A percentile compares a stretch with the other conserved stretches of the same genome.
Conservation (phyloP, 2,888 invertebrate species). For the Heteropelma amictum region DNA sequence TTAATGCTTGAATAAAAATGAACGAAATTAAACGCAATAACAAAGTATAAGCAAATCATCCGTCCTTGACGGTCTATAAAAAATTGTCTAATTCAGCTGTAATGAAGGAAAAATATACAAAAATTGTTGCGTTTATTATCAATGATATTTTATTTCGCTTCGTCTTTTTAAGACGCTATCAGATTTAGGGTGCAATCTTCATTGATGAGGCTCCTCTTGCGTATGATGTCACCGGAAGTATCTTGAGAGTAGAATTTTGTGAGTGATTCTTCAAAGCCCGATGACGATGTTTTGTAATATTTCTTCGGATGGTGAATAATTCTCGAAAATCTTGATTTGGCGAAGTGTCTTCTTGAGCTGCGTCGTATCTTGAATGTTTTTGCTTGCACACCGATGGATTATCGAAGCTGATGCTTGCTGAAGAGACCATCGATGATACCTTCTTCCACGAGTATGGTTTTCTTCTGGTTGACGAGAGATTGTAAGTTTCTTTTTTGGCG, state of each 20-base stretch:
- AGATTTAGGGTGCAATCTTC: background rate
- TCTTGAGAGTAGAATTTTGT: too few species aligned
- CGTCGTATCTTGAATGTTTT: constrained; percentile 72
- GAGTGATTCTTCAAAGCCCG: too few species aligned
- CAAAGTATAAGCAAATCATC: too few species aligned
- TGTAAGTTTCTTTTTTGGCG: constrained; percentile 34
- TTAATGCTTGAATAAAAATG: too few species aligned
- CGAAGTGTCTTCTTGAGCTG: constrained; percentile 65
- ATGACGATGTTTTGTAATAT: constrained; percentile 23
- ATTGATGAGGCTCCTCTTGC: background rate
- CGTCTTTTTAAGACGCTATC: background rate
- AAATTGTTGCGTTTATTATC: background rate
- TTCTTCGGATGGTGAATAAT: constrained; percentile 2
- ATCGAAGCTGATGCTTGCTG: too few species aligned
- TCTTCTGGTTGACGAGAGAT: constrained; percentile 80
- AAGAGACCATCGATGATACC: too few species aligned
- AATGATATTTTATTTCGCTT: background rate
- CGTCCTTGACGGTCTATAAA: too few species aligned
- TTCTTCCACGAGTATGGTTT: constrained; percentile 86
- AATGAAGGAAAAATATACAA: background rate
- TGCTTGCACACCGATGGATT: too few species aligned
- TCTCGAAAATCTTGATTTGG: constrained; percentile 33
- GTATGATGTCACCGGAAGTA: too few species aligned
- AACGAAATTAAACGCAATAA: too few species aligned
- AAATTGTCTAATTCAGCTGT: background rate